Conservation (phyloP, 2,797 vertebrate species). For the Anguilla obscura region DNA sequence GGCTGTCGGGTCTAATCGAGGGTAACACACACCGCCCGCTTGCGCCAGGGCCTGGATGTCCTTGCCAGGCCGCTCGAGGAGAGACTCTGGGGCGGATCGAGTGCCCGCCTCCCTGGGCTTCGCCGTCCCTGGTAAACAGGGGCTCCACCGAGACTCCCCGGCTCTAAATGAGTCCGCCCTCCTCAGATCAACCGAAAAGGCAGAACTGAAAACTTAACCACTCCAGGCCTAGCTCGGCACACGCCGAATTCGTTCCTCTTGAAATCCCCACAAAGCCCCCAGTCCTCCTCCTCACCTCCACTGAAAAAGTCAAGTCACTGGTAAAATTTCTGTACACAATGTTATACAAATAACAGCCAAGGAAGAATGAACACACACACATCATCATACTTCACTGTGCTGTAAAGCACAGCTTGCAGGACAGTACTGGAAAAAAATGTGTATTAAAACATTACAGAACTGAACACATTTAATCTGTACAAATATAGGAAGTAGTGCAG, state of each 20-base stretch:
- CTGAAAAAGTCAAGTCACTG: not conserved
- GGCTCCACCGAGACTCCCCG: conserved; percentile 32
- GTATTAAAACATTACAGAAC: not conserved
- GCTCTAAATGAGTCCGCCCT: not conserved
- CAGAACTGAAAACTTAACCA: not conserved
- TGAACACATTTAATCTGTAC: not conserved
- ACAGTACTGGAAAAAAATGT: not conserved
- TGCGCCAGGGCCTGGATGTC: conserved; percentile 39
- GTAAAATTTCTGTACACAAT: not conserved
- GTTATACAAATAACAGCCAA: not conserved
- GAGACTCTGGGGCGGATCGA: conserved; percentile 13
- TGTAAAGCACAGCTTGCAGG: not conserved
- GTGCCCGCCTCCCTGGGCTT: conserved; percentile 23
- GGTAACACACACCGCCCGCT: conserved; percentile 58
- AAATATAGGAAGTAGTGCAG: not conserved
- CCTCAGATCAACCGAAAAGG: not conserved
- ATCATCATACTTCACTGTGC: not conserved
- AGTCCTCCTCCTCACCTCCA: not conserved
- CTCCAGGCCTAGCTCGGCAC: not conserved
- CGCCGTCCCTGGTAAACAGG: conserved; percentile 38
- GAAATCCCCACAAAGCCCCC: not conserved
- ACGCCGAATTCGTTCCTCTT: not conserved
- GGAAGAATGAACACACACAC: not conserved
- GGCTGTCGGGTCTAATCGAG: conserved; percentile 38
- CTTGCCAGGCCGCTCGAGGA: conserved; percentile 37